phyloP scores from a whole-genome alignment of 2,113 vertebrate genomes.

The Tachycineta bicolor region DNA sequence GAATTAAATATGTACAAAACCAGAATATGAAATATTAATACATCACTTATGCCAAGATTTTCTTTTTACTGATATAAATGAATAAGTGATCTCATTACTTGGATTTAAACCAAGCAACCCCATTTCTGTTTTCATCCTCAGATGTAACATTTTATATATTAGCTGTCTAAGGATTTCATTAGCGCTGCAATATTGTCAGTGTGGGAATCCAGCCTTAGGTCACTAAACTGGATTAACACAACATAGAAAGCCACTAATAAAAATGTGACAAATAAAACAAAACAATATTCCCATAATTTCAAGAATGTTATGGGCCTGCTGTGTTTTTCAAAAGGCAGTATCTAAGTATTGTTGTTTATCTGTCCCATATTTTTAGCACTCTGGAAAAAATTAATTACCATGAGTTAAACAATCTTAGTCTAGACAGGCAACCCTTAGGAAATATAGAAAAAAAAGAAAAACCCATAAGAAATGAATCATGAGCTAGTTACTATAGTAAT shows the following conservation, averaged over 20 bases:
- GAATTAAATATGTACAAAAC: not conserved
- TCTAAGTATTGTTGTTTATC: not conserved
- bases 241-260: conserved; percentile 3
- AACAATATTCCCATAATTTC: not conserved
- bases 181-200: not conserved
- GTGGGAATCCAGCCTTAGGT: not conserved
- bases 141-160: not conserved
- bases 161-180: not conserved
- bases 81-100: not conserved
- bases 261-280: conserved; percentile 16
- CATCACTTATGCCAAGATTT: not conserved
- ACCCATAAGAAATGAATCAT: not conserved
- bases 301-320: not conserved
- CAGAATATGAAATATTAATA: not conserved
- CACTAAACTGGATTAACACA: conserved; percentile 11
- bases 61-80: not conserved
- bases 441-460: not conserved
- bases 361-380: not conserved
- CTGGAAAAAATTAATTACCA: not conserved
- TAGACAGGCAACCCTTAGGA: conserved; percentile 39
- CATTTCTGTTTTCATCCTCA: not conserved
- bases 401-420: conserved; percentile 53
- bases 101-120: not conserved
- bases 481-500: conserved; percentile 48
- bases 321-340: conserved; percentile 2